Evolutionary conservation across 1,140 invertebrate genomes (phyloP).

Genomic region (Heliconius hermathena): DNA sequence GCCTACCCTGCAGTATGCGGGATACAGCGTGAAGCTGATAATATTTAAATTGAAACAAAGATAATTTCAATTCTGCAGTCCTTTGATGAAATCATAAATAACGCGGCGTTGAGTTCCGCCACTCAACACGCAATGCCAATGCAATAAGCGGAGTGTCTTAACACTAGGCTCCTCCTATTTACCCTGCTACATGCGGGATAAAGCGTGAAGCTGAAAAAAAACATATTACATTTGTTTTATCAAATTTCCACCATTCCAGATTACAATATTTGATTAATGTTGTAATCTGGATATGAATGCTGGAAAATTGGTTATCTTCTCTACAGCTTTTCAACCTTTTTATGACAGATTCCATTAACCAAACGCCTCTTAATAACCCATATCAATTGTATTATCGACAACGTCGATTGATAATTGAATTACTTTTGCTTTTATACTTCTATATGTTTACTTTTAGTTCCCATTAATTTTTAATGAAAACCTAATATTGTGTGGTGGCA

Average conservation of each 20-base stretch:
- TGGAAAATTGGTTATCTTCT: not conserved
- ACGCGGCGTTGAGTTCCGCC: too few relatives aligned
- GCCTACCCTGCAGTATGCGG: too few relatives aligned
- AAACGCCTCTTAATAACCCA: not conserved
- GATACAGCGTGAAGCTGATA: too few relatives aligned
- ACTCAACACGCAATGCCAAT: too few relatives aligned
- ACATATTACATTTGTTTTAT: not conserved
- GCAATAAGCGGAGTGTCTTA: too few relatives aligned
- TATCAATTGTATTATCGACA: not conserved
- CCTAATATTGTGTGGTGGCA: too few relatives aligned
- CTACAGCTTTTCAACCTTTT: not conserved
- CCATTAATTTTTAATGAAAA: too few relatives aligned
- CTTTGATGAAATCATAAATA: not conserved
- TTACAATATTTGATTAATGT: not conserved
- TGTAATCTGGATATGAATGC: too few relatives aligned
- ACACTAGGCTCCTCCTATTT: too few relatives aligned
- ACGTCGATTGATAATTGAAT: not conserved
- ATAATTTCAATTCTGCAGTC: not conserved
- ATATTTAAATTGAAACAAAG: too few relatives aligned
- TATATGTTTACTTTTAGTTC: not conserved
- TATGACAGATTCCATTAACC: conserved; percentile 9
- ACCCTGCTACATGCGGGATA: too few relatives aligned
- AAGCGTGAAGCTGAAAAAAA: too few relatives aligned
- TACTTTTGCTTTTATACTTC: not conserved
- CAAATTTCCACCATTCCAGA: not conserved